A percentile compares a stretch with the other conserved stretches of the same genome.
These are phyloP conservation scores for Amyelois transitella DNA, from an alignment of 1,140 invertebrate genomes.

Conservation along the genomic window DNA sequence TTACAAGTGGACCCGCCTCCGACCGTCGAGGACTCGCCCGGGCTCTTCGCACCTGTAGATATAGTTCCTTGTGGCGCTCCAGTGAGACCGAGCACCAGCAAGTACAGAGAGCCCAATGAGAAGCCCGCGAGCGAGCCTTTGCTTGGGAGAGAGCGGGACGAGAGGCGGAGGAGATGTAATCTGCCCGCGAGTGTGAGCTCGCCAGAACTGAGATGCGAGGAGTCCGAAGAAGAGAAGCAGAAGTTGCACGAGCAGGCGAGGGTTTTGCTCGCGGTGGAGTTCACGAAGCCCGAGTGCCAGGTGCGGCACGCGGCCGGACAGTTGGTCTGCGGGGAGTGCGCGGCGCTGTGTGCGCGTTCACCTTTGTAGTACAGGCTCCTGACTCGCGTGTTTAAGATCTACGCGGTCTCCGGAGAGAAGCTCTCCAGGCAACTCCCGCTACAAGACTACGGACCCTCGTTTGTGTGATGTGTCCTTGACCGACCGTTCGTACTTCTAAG, in stretches of 20 bases:
- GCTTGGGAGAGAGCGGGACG: slow-evolving; percentile 53
- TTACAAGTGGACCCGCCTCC: slow-evolving; percentile 30
- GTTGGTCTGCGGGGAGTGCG: slow-evolving; percentile 37
- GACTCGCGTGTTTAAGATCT: slow-evolving; percentile 66
- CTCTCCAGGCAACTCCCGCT: slow-evolving; percentile 12
- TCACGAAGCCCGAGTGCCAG: slow-evolving; percentile 39
- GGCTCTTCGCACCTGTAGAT: slow-evolving; percentile 20
- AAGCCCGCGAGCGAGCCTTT: slow-evolving; percentile 64
- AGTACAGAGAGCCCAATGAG: slow-evolving; percentile 28
- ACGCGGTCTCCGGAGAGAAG: slow-evolving; percentile 46
- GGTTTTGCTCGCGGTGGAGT: slow-evolving; percentile 63
- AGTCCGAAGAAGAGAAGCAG: slow-evolving; percentile 47
- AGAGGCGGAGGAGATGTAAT: slow-evolving; percentile 39
- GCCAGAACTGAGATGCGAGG: slow-evolving; percentile 59
- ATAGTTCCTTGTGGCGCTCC: slow-evolving; percentile 16
- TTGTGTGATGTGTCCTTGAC: slow-evolving; percentile 26
- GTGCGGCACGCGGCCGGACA: slow-evolving; percentile 31
- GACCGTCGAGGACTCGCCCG: slow-evolving; percentile 22
- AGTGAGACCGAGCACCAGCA: not conserved
- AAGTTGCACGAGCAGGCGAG: slow-evolving; percentile 59
- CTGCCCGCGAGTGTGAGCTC: slow-evolving; percentile 61
- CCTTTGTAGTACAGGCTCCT: slow-evolving; percentile 71
- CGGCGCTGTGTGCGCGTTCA: slow-evolving; percentile 35
- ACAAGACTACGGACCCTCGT: slow-evolving; percentile 36
- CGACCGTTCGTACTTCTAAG: slow-evolving; percentile 48